Evolutionary conservation across 2,797 vertebrate genomes (phyloP).

Genomic region (Anas capensis): DNA sequence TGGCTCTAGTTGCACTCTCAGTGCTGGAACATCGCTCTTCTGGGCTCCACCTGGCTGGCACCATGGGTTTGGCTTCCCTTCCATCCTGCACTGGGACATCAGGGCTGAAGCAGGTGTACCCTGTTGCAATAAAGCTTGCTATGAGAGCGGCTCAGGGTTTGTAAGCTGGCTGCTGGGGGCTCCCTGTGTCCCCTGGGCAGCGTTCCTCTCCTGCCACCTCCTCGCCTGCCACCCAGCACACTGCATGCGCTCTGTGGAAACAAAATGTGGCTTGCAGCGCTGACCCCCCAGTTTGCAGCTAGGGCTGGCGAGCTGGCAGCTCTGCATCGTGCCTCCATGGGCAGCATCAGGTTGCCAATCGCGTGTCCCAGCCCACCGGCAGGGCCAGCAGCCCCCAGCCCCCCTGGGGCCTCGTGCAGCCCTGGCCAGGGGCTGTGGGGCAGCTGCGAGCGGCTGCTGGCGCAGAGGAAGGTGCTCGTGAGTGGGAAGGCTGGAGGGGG

Average conservation of each 20-base stretch:
- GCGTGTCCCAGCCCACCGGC: fast-evolving
- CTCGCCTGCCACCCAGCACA: too few relatives aligned
- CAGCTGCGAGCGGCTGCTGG: neutral
- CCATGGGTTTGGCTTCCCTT: neutral
- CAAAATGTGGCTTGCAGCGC: neutral
- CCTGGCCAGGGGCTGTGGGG: neutral
- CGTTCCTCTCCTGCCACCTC: neutral
- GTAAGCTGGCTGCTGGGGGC: neutral
- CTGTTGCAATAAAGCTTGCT: neutral
- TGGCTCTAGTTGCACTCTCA: fast-evolving
- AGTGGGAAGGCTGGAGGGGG: conserved; percentile 38
- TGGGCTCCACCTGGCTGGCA: neutral
- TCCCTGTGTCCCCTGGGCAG: fast-evolving
- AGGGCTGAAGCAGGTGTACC: fast-evolving
- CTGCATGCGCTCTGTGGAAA: neutral
- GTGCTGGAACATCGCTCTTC: neutral
- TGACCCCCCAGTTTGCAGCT: neutral
- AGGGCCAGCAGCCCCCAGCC: neutral
- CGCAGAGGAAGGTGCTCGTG: fast-evolving
- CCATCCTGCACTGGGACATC: neutral
- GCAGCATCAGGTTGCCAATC: neutral
- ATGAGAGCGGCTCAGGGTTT: neutral
- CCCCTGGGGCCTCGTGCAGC: neutral
- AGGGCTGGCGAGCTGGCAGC: neutral
- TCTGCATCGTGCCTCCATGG: fast-evolving